These are phyloP conservation scores for Montipora capricornis DNA, from an alignment of 64 coral and sea anemone species.

Conservation along the genomic window DNA sequence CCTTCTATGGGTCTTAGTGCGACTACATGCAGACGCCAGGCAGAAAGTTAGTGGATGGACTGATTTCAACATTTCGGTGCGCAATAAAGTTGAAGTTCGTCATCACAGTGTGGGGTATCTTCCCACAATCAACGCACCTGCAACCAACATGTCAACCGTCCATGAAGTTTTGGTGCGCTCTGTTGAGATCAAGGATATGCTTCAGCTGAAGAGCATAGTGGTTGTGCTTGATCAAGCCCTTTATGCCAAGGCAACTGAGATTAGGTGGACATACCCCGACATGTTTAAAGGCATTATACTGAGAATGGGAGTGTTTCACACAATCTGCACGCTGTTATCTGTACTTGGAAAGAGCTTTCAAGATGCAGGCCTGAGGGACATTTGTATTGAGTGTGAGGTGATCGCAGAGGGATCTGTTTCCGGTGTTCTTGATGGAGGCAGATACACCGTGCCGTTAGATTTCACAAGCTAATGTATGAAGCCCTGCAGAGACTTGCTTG, in stretches of 20 bases:
- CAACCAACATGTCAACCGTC: not conserved
- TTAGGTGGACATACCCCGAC: too few relatives aligned
- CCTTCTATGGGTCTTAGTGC: conserved; percentile 61
- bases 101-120: not conserved
- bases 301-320: conserved; percentile 62
- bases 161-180: not conserved
- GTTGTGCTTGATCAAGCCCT: too few relatives aligned
- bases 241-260: too few relatives aligned
- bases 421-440: conserved; percentile 45
- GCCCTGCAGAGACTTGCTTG: conserved; percentile 30
- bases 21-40: not conserved
- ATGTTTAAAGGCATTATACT: not conserved
- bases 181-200: not conserved
- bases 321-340: conserved; percentile 16
- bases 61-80: not conserved
- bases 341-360: conserved; percentile 36
- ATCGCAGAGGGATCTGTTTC: conserved; percentile 39
- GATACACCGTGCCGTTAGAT: conserved; percentile 53
- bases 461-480: conserved; percentile 61
- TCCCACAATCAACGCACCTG: not conserved
- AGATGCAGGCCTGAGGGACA: conserved; percentile 46
- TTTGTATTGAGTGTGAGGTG: conserved; percentile 32
- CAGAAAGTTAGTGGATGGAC: not conserved
- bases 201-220: not conserved
- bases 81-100: not conserved